Conservation (phyloP, 1,140 invertebrate species). For the Brachionus calyciflorus region DNA sequence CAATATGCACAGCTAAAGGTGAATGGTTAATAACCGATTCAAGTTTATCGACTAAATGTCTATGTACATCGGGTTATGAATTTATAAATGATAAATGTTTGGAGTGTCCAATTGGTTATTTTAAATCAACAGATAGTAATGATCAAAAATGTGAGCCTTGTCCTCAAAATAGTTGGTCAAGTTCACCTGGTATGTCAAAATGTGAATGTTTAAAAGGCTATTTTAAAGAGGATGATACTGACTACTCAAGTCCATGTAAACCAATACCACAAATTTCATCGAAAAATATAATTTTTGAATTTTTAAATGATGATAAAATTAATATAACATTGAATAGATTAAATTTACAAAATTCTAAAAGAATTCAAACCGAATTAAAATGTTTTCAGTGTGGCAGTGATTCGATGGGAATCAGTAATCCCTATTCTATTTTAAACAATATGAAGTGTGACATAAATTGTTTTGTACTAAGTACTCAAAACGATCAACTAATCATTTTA, state of each 20-base stretch:
- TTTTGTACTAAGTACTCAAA: not conserved
- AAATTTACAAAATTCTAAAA: not conserved
- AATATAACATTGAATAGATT: not conserved
- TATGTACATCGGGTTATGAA: conserved; percentile 24
- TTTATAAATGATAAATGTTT: conserved; percentile 3
- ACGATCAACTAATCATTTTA: not conserved
- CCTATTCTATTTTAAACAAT: too few relatives aligned
- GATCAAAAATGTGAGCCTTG: conserved; percentile 39
- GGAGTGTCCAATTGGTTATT: conserved; percentile 28
- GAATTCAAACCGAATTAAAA: not conserved
- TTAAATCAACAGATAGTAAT: conserved; percentile 28
- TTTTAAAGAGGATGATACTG: not conserved
- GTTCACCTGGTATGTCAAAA: not conserved
- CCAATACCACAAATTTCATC: not conserved
- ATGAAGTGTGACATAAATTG: conserved; percentile 27
- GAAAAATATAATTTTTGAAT: not conserved
- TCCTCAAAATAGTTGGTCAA: conserved; percentile 45
- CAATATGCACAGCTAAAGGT: conserved; percentile 33
- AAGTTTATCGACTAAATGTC: conserved; percentile 27
- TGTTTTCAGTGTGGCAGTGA: conserved; percentile 22
- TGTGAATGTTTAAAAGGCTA: conserved; percentile 37
- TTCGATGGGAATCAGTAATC: too few relatives aligned
- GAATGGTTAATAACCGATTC: conserved; percentile 45
- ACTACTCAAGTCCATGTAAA: not conserved
- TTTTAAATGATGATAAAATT: conserved; percentile 31